Percentiles rank a stretch among this genome's conserved stretches.
phyloP scores from a whole-genome alignment of 2,797 vertebrate species.

The Gila robusta region DNA sequence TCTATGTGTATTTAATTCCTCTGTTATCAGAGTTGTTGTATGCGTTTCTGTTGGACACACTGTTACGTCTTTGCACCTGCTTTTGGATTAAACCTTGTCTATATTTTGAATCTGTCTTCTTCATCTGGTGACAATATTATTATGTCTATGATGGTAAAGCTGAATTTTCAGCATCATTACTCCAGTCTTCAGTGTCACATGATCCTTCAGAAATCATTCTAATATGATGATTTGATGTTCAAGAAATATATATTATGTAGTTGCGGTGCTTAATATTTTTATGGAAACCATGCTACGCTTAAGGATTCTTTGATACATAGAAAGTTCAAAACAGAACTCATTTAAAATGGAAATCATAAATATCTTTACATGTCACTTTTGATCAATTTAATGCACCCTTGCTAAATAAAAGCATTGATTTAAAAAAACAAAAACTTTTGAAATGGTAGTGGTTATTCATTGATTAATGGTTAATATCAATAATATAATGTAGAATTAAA shows the following conservation, averaged over 20 bases:
- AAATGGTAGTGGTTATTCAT: neutral
- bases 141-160: no score
- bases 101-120: neutral
- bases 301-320: neutral
- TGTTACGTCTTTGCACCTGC: neutral
- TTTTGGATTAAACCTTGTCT: neutral
- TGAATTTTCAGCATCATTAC: no score
- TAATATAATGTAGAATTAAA: neutral
- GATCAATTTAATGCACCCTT: neutral
- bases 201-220: no score
- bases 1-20: neutral
- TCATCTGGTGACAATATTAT: neutral
- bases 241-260: no score
- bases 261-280: no score
- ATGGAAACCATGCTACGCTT: neutral
- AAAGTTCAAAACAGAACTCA: neutral
- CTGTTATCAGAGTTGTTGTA: neutral
- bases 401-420: neutral
- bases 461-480: neutral
- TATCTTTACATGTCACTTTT: neutral
- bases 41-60: neutral
- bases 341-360: neutral
- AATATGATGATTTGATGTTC: no score
- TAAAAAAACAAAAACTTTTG: no score
- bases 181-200: no score